phyloP scores from a whole-genome alignment of 2,888 invertebrate genomes.

The Hypercompe scribonia region DNA sequence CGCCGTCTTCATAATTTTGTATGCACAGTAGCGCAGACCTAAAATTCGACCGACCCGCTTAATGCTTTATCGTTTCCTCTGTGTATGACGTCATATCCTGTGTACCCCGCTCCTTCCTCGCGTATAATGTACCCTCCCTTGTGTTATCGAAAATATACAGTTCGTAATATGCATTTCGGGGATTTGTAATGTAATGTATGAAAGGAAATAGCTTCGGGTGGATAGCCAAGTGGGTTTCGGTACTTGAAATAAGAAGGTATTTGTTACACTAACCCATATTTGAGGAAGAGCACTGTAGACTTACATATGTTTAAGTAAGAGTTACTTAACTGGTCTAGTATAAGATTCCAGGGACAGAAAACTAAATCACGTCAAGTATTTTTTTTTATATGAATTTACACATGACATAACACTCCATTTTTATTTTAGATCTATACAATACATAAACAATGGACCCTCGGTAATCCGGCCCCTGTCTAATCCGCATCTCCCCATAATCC shows the following conservation, averaged over 20 bases:
- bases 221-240: slow-evolving; percentile 1
- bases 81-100: slow-evolving; percentile 57
- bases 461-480: too few species aligned
- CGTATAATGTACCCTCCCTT: slow-evolving; percentile 8
- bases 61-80: slow-evolving; percentile 70
- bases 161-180: slow-evolving; percentile 17
- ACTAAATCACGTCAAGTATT: too few species aligned
- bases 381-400: too few species aligned
- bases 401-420: too few species aligned
- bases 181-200: slow-evolving; percentile 17
- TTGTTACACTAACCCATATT: neutral
- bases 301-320: neutral
- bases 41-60: slow-evolving; percentile 61
- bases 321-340: neutral
- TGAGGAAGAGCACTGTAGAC: neutral
- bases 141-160: slow-evolving; percentile 12
- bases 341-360: neutral
- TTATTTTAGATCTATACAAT: too few species aligned
- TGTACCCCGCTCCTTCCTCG: slow-evolving; percentile 19
- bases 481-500: too few species aligned
- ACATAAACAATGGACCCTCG: too few species aligned
- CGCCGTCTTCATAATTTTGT: slow-evolving; percentile 44
- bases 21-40: slow-evolving; percentile 55
- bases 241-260: neutral
- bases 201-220: slow-evolving; percentile 6